A percentile compares a stretch with the other conserved stretches of the same genome.
phyloP scores from a whole-genome alignment of 2,888 invertebrate genomes.

The Heterodera filipjevi region DNA sequence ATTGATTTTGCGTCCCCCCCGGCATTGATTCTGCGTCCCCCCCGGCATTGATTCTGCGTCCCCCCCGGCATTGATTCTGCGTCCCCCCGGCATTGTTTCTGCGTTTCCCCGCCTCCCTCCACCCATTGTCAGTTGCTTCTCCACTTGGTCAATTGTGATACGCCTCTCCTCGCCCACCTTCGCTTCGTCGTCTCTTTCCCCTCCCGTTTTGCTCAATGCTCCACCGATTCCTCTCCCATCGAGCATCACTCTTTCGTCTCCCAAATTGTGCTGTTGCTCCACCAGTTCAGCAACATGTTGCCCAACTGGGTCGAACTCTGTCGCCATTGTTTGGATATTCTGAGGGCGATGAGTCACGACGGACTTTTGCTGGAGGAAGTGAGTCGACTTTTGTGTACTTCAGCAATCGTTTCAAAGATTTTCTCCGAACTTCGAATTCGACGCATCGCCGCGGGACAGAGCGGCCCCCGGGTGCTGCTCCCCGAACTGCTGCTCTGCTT shows the following conservation, averaged over 20 bases:
- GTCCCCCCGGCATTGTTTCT: background rate
- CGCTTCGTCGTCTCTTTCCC: background rate
- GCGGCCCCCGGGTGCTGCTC: background rate
- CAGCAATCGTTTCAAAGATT: background rate
- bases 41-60: no score
- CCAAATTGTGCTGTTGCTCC: conserved; percentile 14
- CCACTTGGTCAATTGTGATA: background rate
- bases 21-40: background rate
- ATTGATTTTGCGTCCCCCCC: background rate
- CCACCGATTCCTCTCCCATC: background rate
- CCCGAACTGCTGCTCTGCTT: conserved; percentile 21
- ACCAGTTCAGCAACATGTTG: conserved; percentile 10
- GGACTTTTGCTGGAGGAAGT: conserved; percentile 23
- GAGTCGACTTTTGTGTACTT: conserved; percentile 1
- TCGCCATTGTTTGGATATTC: conserved; percentile 20
- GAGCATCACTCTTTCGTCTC: conserved; percentile 15
- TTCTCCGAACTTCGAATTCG: conserved; percentile 10
- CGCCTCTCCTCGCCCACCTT: background rate
- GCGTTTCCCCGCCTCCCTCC: background rate
- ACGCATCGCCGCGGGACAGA: background rate
- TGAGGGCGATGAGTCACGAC: conserved; percentile 21
- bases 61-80: no score
- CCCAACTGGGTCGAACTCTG: conserved; percentile 27
- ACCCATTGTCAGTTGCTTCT: background rate
- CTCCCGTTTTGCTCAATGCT: conserved; percentile 5